Conservation (phyloP, 2,888 invertebrate genomes). For the Argyresthia albistria region DNA sequence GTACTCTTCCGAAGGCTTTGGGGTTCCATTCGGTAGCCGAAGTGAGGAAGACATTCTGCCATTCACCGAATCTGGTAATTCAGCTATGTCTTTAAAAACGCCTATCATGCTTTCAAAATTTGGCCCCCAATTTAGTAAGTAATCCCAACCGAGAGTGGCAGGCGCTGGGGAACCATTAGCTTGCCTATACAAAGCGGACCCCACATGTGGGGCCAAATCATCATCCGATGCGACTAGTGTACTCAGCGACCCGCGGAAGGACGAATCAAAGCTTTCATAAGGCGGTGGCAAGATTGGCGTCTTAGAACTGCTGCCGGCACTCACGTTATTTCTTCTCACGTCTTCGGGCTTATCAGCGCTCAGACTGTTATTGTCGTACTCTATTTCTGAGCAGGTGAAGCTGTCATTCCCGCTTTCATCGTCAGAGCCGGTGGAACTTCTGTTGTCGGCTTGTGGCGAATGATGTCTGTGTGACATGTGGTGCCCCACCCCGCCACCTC, state of each 20-base stretch:
- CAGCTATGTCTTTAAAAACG: constrained; percentile 96
- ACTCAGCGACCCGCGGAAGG: constrained; percentile 93
- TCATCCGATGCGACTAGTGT: constrained; percentile 95
- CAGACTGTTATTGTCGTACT: constrained; percentile 92
- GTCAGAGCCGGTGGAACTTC: constrained; percentile 84
- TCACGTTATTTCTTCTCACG: constrained; percentile 71
- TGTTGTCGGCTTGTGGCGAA: constrained; percentile 81
- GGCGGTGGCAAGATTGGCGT: constrained; percentile 83
- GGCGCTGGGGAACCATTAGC: constrained; percentile 84
- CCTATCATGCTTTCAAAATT: constrained; percentile 96
- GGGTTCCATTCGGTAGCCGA: constrained; percentile 82
- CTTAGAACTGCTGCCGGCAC: constrained; percentile 65
- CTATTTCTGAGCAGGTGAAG: constrained; percentile 98
- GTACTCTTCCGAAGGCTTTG: constrained; percentile 92
- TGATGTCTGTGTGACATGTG: constrained; percentile 82
- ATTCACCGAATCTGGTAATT: constrained; percentile 88
- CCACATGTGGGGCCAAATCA: constrained; percentile 86
- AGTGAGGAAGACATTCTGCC: constrained; percentile 81
- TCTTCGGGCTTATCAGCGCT: constrained; percentile 83
- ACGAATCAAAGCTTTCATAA: constrained; percentile 94
- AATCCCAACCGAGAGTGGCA: constrained; percentile 92
- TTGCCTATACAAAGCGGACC: constrained; percentile 84
- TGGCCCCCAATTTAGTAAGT: constrained; percentile 95
- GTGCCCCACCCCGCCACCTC: constrained; percentile 77
- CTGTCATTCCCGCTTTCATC: constrained; percentile 97